phyloP scores from a whole-genome alignment of 2,888 invertebrate species.

The Drosophila vallismaia region DNA sequence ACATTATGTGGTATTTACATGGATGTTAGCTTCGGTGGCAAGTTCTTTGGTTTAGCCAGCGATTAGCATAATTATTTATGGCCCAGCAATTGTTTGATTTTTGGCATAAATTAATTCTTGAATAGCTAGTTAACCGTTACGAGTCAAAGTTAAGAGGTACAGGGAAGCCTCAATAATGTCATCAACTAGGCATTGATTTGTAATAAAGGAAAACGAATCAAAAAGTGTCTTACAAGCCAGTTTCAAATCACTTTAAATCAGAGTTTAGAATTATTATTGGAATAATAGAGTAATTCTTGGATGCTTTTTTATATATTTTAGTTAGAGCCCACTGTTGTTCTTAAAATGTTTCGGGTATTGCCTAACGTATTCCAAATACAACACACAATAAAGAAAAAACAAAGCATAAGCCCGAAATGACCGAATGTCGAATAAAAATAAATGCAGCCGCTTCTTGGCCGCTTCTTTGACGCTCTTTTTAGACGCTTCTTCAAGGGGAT shows the following conservation, averaged over 20 bases:
- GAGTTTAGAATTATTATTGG: too few species aligned
- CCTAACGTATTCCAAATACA: conserved; percentile 19
- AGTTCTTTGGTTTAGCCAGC: conserved; percentile 24
- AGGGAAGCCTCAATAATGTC: background rate
- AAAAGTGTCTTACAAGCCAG: too few species aligned
- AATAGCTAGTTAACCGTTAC: conserved; percentile 29
- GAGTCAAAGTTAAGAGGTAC: conserved; percentile 6
- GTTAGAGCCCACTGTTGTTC: conserved; percentile 21
- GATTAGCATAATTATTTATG: conserved; percentile 45
- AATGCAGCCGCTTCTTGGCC: conserved; percentile 43
- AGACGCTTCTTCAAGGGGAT: conserved; percentile 8
- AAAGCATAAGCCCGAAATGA: conserved; percentile 62
- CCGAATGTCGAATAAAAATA: conserved; percentile 53
- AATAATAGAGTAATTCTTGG: too few species aligned
- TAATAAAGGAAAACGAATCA: too few species aligned
- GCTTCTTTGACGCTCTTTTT: background rate
- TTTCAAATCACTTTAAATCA: too few species aligned
- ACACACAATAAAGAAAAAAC: conserved; percentile 22
- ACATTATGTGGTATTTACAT: conserved; percentile 54
- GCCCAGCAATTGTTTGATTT: conserved; percentile 34
- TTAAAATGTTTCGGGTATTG: conserved; percentile 61
- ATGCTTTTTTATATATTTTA: background rate
- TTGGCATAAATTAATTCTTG: conserved; percentile 26
- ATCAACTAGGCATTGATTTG: too few species aligned
- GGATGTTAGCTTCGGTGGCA: conserved; percentile 25